These are phyloP conservation scores for Lithophane socia DNA, from an alignment of 2,888 invertebrate genomes.

Conservation along the genomic window DNA sequence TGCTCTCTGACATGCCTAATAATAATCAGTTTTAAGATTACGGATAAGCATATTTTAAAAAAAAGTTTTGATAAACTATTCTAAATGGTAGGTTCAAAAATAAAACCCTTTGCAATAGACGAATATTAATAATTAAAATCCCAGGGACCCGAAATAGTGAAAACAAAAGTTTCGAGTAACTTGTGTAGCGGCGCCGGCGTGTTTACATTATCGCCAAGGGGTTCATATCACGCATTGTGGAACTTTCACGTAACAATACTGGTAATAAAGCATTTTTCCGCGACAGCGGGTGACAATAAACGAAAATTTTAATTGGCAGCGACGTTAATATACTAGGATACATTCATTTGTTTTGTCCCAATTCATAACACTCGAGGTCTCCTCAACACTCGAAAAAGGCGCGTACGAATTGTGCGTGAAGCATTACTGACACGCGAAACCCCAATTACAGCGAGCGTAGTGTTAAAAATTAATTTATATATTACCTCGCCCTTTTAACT, in stretches of 20 bases:
- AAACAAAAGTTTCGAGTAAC: slow-evolving; percentile 22
- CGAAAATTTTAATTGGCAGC: slow-evolving; percentile 77
- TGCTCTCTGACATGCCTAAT: background rate
- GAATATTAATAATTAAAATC: slow-evolving; percentile 8
- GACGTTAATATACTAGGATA: slow-evolving; percentile 72
- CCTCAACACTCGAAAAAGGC: slow-evolving; percentile 41
- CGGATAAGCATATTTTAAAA: no score
- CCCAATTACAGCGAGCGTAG: slow-evolving; percentile 79
- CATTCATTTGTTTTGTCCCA: slow-evolving; percentile 76
- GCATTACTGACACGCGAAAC: slow-evolving; percentile 81
- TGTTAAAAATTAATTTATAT: slow-evolving; percentile 86
- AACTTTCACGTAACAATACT: slow-evolving; percentile 62
- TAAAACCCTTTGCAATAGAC: background rate
- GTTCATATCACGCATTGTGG: slow-evolving; percentile 41
- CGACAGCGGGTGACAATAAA: slow-evolving; percentile 62
- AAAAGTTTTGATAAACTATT: background rate
- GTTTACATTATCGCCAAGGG: slow-evolving; percentile 41
- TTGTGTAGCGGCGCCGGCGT: slow-evolving; percentile 18
- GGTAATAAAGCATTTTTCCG: slow-evolving; percentile 70
- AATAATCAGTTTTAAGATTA: background rate
- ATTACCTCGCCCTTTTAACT: slow-evolving; percentile 72
- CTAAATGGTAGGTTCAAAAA: background rate
- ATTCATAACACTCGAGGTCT: slow-evolving; percentile 59
- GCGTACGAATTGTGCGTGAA: slow-evolving; percentile 78
- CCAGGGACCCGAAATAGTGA: background rate